These are phyloP conservation scores for Ondatra zibethicus DNA, from an alignment of 2,113 vertebrate genomes.

Conservation along the genomic window DNA sequence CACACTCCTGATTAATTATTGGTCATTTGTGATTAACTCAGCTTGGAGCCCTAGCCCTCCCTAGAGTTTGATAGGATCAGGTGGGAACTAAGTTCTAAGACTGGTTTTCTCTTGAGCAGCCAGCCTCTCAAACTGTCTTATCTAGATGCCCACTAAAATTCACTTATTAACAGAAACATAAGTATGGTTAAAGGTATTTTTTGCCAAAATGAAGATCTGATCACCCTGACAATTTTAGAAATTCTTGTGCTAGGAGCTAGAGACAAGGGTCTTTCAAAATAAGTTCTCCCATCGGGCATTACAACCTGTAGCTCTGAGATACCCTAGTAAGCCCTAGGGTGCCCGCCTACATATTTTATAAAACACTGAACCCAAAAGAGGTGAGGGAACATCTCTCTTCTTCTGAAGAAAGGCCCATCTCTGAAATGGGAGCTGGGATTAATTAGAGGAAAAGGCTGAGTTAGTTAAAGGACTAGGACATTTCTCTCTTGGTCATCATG, in stretches of 20 bases:
- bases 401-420: constrained; percentile 13
- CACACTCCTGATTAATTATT: neutral
- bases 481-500: neutral
- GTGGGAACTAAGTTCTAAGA: neutral
- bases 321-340: neutral
- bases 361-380: neutral
- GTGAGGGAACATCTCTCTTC: neutral
- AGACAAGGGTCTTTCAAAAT: constrained; percentile 24
- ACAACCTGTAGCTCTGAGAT: neutral
- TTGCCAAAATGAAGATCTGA: neutral
- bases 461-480: neutral
- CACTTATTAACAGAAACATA: neutral
- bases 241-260: neutral
- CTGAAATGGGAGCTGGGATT: constrained; percentile 22
- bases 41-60: neutral
- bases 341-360: neutral
- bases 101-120: neutral
- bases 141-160: neutral
- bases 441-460: neutral
- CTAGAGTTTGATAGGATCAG: neutral
- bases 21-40: neutral
- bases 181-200: neutral
- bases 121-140: no score
- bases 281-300: constrained; percentile 12
- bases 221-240: neutral